phyloP scores from a whole-genome alignment of 2,888 invertebrate genomes.

The Mesoligia furuncula region DNA sequence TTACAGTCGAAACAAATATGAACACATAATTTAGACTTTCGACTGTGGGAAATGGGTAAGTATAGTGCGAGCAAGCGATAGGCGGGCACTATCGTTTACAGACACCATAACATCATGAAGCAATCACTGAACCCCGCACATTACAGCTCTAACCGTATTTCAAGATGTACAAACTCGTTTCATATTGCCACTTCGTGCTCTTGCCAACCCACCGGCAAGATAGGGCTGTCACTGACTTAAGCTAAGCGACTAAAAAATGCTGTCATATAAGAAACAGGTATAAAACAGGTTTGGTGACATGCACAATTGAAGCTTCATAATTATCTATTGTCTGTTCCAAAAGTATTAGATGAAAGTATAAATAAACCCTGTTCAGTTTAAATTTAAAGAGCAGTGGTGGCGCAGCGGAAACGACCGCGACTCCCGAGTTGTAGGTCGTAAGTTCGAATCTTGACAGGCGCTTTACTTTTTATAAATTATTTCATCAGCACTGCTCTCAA shows the following conservation, averaged over 20 bases:
- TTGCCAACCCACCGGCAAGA: slow-evolving; percentile 30
- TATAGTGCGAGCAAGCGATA: slow-evolving; percentile 38
- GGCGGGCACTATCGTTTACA: slow-evolving; percentile 46
- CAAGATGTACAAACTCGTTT: slow-evolving; percentile 43
- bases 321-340: not conserved
- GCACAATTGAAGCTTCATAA: not conserved
- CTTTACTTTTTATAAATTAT: too few relatives aligned
- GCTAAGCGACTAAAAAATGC: not conserved
- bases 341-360: not conserved
- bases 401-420: not conserved
- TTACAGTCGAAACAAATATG: slow-evolving; percentile 36
- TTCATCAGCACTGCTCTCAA: not conserved
- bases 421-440: too few relatives aligned
- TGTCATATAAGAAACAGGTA: not conserved
- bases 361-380: not conserved
- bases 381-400: not conserved
- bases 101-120: slow-evolving; percentile 47
- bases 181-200: slow-evolving; percentile 41
- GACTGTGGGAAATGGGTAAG: slow-evolving; percentile 56
- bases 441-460: too few relatives aligned
- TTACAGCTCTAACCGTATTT: slow-evolving; percentile 43
- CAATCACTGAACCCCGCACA: slow-evolving; percentile 46
- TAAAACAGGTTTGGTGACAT: not conserved
- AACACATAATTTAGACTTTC: slow-evolving; percentile 45
- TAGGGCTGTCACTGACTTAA: not conserved